Evolutionary conservation across 1,140 invertebrate species (phyloP).

Genomic region (Drosophila sproati): DNA sequence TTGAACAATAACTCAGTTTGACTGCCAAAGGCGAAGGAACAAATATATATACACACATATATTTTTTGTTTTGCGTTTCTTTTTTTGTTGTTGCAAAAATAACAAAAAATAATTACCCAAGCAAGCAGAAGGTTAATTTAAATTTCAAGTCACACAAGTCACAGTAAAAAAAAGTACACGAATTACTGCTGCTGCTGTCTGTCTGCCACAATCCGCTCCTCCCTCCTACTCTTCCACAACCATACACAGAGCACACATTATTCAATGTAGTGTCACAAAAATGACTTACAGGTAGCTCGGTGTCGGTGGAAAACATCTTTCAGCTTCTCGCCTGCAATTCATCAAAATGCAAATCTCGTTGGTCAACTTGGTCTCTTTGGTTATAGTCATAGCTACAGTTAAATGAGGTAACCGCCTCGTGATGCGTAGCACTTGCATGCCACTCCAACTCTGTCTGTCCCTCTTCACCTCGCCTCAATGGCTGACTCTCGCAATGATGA

Average conservation of each 20-base stretch:
- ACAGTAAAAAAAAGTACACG: constrained; percentile 37
- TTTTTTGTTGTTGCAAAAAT: constrained; percentile 32
- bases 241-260: constrained; percentile 3
- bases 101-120: constrained; percentile 40
- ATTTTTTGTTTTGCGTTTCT: neutral
- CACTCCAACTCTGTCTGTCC: constrained; percentile 3
- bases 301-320: constrained; percentile 41
- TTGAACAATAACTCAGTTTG: constrained; percentile 65
- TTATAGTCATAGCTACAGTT: neutral
- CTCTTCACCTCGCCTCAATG: neutral
- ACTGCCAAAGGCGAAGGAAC: constrained; percentile 25
- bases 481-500: constrained; percentile 23
- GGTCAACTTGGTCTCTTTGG: constrained; percentile 35
- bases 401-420: constrained; percentile 29
- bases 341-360: constrained; percentile 83
- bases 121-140: constrained; percentile 64
- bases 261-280: constrained; percentile 70
- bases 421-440: constrained; percentile 46
- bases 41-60: constrained; percentile 44
- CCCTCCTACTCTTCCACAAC: constrained; percentile 3
- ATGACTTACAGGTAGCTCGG: constrained; percentile 74
- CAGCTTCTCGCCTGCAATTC: constrained; percentile 68
- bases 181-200: constrained; percentile 10
- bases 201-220: constrained; percentile 17
- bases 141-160: constrained; percentile 81